Percentiles rank a stretch among this genome's conserved stretches.
Evolutionary conservation across 2,113 vertebrate species (phyloP).

Genomic region (Scomber scombrus): DNA sequence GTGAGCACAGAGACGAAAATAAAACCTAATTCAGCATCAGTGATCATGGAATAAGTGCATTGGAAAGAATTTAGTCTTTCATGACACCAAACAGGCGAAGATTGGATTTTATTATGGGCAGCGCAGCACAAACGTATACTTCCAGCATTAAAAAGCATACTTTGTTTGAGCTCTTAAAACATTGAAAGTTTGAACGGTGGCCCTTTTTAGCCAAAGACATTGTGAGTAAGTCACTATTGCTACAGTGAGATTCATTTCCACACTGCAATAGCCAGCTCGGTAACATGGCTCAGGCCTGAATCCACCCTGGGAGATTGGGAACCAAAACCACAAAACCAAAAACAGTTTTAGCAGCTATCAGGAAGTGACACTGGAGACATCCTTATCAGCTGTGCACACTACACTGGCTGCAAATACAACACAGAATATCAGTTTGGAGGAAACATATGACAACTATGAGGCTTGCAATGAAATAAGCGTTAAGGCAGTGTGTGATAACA

Average conservation of each 20-base stretch:
- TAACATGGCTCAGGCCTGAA: conserved; percentile 26
- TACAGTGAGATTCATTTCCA: conserved; percentile 11
- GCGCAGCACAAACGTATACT: not conserved
- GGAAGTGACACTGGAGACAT: conserved; percentile 59
- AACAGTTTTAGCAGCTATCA: conserved; percentile 55
- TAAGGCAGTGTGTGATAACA: conserved; percentile 61
- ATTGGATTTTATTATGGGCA: not conserved
- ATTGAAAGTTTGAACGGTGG: not conserved
- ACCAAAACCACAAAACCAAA: conserved; percentile 54
- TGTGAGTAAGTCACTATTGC: conserved; percentile 8
- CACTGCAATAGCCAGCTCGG: not conserved
- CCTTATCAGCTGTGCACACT: conserved; percentile 72
- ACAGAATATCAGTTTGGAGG: conserved; percentile 65
- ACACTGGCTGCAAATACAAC: conserved; percentile 66
- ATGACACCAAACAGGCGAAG: not conserved
- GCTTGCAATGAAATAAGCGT: conserved; percentile 56
- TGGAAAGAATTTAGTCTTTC: not conserved
- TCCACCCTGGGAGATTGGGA: conserved; percentile 39
- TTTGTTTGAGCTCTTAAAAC: not conserved
- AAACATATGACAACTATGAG: conserved; percentile 60
- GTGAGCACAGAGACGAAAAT: conserved; percentile 32
- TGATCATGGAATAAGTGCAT: conserved; percentile 12
- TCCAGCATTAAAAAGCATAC: not conserved
- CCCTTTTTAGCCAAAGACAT: conserved; percentile 13
- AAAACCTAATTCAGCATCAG: conserved; percentile 21